Evolutionary conservation across 1,140 invertebrate species (phyloP), one percentile per base, ranked within the genome.

Genomic region (Paralvinella palmiformis): DNA sequence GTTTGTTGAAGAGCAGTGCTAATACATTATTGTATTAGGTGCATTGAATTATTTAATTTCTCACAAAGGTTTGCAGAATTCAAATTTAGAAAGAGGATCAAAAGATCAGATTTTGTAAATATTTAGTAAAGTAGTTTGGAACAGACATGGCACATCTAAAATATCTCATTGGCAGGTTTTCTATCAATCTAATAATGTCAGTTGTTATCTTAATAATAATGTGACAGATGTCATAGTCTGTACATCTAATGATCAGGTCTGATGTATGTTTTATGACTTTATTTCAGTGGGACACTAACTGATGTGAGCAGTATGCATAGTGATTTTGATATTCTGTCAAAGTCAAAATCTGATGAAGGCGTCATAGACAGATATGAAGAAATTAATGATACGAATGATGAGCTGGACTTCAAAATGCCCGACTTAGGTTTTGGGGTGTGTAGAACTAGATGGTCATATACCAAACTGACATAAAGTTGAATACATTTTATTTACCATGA

Each of bases 271-370:
- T 17, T 31, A 15, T 29, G 24, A 5, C 35, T 3, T 45, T 22
- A 15, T 24, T 48, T 15, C 37, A 66, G 64, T n/a, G 64, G 63
- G 36, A 66, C 64, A 37, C 48, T 66, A 60, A 66, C 64, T 27
- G 64, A 66, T 41, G 64, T 66, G 36, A 63, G 59, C 36, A 66
- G 64, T 37, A 35, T 63, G 60, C 50, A 17, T 33, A 50, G 48
- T 24, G 64, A 37, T 20, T 22, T n/a, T n/a, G n/a, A n/a, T n/a
- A n/a, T n/a, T n/a, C n/a, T n/a, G n/a, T n/a, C n/a, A n/a, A n/a
- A n/a, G n/a, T n/a, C n/a, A n/a, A n/a, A n/a, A n/a, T n/a, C n/a
- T n/a, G n/a, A n/a, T n/a, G n/a, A n/a, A n/a, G n/a, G n/a, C n/a
- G n/a, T n/a, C n/a, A n/a, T n/a, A n/a, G n/a, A n/a, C n/a, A n/a